Percentiles rank a stretch among this genome's conserved stretches.
These are phyloP conservation scores for Drosophila nigrodunni DNA, from an alignment of 1,140 invertebrate species.

Conservation along the genomic window DNA sequence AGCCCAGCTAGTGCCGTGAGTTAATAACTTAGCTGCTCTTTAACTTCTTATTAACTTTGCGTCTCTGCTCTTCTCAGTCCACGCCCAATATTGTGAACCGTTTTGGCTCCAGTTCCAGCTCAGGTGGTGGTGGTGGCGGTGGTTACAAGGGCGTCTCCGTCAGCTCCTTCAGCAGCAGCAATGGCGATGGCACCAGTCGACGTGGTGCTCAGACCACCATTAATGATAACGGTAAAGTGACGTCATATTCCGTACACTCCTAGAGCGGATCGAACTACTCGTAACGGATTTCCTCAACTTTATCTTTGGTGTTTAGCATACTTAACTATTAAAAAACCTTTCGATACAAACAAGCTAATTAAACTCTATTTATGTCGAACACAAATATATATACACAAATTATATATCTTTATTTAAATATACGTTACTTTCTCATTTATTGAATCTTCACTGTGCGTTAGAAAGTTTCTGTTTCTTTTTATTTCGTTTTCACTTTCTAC, in stretches of 20 bases:
- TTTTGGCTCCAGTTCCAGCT: slow-evolving; percentile 82
- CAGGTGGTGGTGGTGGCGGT: slow-evolving; percentile 78
- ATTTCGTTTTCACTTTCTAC: slow-evolving; percentile 20
- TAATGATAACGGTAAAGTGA: slow-evolving; percentile 90
- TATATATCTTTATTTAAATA: slow-evolving; percentile 2
- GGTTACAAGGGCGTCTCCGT: slow-evolving; percentile 87
- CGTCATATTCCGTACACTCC: slow-evolving; percentile 86
- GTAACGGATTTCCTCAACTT: slow-evolving; percentile 7
- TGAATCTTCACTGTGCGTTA: slow-evolving; percentile 34
- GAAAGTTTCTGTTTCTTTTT: slow-evolving; percentile 53
- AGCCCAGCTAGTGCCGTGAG: slow-evolving; percentile 87
- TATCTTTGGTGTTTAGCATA: slow-evolving; percentile 29
- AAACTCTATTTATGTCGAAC: slow-evolving; percentile 45
- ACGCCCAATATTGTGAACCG: slow-evolving; percentile 87
- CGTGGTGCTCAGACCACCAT: slow-evolving; percentile 88
- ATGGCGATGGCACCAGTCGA: slow-evolving; percentile 86
- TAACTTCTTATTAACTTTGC: neutral
- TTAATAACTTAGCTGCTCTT: neutral
- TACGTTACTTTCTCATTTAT: slow-evolving; percentile 22
- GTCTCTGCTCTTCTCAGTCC: slow-evolving; percentile 78
- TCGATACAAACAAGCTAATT: slow-evolving; percentile 13
- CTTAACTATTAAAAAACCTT: neutral
- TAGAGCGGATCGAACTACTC: slow-evolving; percentile 31
- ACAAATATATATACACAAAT: slow-evolving; percentile 38
- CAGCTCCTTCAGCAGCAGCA: slow-evolving; percentile 87